A percentile compares a stretch with the other conserved stretches of the same genome.
These are phyloP conservation scores for Poeciliopsis presidionis DNA, from an alignment of 2,797 vertebrate species.

Conservation along the genomic window DNA sequence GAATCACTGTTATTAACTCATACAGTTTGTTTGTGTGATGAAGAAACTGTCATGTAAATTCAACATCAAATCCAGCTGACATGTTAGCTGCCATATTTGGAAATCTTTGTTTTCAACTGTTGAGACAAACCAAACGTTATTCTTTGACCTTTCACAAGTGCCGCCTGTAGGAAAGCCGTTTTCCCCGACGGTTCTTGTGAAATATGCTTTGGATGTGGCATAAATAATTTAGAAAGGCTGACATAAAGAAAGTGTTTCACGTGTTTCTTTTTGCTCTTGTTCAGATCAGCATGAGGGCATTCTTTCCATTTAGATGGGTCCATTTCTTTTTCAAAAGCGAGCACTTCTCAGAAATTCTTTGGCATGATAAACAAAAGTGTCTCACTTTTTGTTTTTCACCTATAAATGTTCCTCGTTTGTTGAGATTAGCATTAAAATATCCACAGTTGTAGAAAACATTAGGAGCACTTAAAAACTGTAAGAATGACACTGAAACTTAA, in stretches of 20 bases:
- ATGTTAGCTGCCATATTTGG: conserved; percentile 32
- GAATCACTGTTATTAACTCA: conserved; percentile 51
- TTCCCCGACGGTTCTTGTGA: conserved; percentile 3
- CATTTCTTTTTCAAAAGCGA: conserved; percentile 13
- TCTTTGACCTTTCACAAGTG: conserved; percentile 26
- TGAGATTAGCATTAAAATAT: background rate
- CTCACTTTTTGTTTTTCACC: conserved; percentile 10
- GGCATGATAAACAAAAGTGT: conserved; percentile 9
- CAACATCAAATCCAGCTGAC: conserved; percentile 4
- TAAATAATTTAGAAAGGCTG: conserved; percentile 6
- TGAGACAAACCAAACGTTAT: conserved; percentile 22
- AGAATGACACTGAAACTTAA: background rate
- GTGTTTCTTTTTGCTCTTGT: conserved; percentile 1
- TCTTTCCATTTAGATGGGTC: conserved; percentile 1
- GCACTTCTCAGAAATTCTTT: conserved; percentile 9
- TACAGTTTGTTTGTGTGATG: conserved; percentile 36
- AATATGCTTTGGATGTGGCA: conserved; percentile 10
- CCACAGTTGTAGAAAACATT: background rate
- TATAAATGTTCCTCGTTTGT: background rate
- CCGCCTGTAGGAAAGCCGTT: conserved; percentile 11
- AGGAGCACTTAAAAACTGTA: background rate
- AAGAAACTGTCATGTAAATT: conserved; percentile 25
- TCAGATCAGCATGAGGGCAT: conserved; percentile 16
- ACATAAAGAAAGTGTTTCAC: conserved; percentile 9
- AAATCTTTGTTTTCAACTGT: conserved; percentile 28